Evolutionary conservation across 2,888 invertebrate species (phyloP).

Genomic region (Caenorhabditis sp.): DNA sequence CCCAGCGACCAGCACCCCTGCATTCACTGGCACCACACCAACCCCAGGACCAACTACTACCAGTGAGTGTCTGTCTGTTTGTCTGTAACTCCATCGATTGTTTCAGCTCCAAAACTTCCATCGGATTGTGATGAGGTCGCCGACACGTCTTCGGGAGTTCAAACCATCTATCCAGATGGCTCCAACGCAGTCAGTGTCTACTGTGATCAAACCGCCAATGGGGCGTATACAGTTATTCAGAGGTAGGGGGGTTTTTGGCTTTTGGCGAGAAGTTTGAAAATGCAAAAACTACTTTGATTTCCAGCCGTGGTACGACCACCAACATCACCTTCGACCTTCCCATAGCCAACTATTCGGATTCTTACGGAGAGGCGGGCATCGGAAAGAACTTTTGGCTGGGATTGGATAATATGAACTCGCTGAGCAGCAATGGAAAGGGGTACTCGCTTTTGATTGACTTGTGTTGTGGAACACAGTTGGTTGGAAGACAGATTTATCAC

Average conservation of each 20-base stretch:
- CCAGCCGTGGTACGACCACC: constrained; percentile 37
- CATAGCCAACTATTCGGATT: constrained; percentile 45
- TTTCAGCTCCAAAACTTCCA: constrained; percentile 49
- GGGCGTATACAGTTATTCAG: constrained; percentile 61
- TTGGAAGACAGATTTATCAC: constrained; percentile 58
- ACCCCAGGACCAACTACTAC: constrained; percentile 42
- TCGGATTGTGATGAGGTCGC: constrained; percentile 54
- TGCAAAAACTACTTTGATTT: neutral
- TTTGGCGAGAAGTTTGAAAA: neutral
- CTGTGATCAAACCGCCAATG: constrained; percentile 46
- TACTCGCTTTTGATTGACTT: constrained; percentile 65
- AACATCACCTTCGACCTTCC: constrained; percentile 37
- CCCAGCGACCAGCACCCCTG: constrained; percentile 16
- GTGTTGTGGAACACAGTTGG: constrained; percentile 56
- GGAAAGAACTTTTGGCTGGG: constrained; percentile 72
- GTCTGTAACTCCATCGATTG: neutral
- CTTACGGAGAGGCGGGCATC: constrained; percentile 57
- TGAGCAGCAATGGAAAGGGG: constrained; percentile 42
- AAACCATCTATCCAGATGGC: constrained; percentile 55
- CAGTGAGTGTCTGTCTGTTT: neutral
- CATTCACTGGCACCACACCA: constrained; percentile 24
- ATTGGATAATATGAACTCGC: constrained; percentile 67
- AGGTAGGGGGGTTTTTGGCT: constrained; percentile 35
- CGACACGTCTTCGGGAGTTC: constrained; percentile 27
- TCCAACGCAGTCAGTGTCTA: constrained; percentile 36